Evolutionary conservation across 2,888 invertebrate species (phyloP).

Genomic region (Oligia fasciuncula): DNA sequence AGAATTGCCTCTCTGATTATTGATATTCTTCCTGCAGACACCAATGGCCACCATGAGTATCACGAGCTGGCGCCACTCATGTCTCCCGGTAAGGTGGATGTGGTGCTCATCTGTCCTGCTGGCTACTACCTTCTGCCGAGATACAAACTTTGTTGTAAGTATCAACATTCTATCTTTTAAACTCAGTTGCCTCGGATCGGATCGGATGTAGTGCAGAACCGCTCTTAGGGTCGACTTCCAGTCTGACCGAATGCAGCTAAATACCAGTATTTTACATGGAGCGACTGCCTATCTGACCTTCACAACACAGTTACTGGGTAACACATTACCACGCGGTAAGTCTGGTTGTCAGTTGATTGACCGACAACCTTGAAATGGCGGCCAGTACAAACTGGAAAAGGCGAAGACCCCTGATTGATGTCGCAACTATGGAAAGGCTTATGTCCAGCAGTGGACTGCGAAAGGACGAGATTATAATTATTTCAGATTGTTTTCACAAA

Average conservation of each 20-base stretch:
- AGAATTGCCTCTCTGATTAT: no score
- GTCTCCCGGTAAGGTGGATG: conserved; percentile 65
- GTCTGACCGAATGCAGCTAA: background rate
- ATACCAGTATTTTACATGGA: background rate
- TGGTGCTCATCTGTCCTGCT: conserved; percentile 72
- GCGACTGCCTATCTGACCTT: background rate
- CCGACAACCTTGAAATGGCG: background rate
- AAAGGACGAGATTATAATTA: background rate
- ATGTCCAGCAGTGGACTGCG: background rate
- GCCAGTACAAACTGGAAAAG: background rate
- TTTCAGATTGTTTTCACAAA: background rate
- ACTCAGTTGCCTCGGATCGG: background rate
- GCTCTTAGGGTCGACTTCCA: background rate
- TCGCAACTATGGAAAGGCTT: background rate
- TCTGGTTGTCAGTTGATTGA: background rate
- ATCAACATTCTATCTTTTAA: background rate
- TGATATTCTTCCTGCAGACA: conserved; percentile 36
- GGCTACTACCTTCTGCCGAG: conserved; percentile 71
- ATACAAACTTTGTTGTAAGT: conserved; percentile 77
- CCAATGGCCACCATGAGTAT: conserved; percentile 61
- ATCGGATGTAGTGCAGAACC: no score
- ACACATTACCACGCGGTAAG: background rate
- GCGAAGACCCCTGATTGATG: background rate
- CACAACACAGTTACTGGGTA: background rate
- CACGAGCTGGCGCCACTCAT: conserved; percentile 56